Percentiles rank a stretch among this genome's conserved stretches.
phyloP scores from a whole-genome alignment of 2,797 vertebrate species.

The Galago senegalensis region DNA sequence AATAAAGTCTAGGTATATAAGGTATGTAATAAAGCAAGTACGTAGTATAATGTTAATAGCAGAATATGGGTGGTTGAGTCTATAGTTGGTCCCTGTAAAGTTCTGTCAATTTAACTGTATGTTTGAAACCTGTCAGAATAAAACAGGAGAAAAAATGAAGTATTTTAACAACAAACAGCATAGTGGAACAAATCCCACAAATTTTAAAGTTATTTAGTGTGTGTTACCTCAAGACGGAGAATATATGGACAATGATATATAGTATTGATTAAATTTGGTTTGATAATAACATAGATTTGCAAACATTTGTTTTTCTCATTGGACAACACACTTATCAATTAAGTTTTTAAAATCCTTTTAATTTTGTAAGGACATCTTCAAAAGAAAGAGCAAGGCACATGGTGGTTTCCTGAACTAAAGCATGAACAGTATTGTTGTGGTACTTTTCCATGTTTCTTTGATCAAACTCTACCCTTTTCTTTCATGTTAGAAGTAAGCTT shows the following conservation, averaged over 20 bases:
- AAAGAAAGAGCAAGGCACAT: background rate
- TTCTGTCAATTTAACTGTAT: background rate
- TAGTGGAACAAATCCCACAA: background rate
- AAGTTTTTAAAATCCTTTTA: background rate
- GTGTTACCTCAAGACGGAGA: background rate
- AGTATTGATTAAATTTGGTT: background rate
- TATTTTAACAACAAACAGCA: background rate
- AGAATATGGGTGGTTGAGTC: background rate
- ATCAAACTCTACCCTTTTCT: background rate
- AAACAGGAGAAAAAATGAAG: background rate
- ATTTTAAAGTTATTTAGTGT: background rate
- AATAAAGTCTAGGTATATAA: background rate
- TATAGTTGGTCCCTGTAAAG: background rate
- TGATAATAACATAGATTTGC: background rate
- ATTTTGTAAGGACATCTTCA: background rate
- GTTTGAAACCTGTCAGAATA: background rate
- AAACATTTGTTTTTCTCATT: background rate
- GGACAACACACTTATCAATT: background rate
- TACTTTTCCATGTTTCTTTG: background rate
- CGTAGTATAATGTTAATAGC: background rate
- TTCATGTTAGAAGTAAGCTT: conserved; percentile 47
- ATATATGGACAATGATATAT: background rate
- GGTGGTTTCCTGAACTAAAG: background rate
- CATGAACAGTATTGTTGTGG: background rate
- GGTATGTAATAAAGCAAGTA: background rate